Percentiles rank a stretch among this genome's conserved stretches.
Evolutionary conservation across 2,888 invertebrate genomes (phyloP).

Genomic region (Holacanthella duospinosa): DNA sequence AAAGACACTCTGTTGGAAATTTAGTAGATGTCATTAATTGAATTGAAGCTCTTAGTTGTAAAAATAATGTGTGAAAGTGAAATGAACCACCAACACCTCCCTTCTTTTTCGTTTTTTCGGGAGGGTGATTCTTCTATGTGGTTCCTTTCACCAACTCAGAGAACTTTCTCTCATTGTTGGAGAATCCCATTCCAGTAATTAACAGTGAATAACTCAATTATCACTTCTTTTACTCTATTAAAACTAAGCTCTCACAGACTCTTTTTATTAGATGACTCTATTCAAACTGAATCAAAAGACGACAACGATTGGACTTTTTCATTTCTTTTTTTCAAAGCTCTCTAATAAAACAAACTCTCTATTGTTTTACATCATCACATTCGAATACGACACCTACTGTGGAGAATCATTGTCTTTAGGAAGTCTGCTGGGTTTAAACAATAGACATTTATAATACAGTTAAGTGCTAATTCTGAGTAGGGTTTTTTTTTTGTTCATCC

Average conservation of each 20-base stretch:
- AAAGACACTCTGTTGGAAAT: neutral
- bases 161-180: neutral
- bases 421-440: no score
- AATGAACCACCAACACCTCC: conserved; percentile 15
- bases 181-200: conserved; percentile 5
- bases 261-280: neutral
- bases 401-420: no score
- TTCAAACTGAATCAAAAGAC: neutral
- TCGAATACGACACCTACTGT: neutral
- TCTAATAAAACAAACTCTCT: neutral
- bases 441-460: no score
- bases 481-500: no score
- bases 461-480: no score
- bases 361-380: neutral
- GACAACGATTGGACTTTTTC: neutral
- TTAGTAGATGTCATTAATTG: conserved; percentile 16
- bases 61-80: conserved; percentile 24
- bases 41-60: conserved; percentile 20
- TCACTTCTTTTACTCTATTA: conserved; percentile 9
- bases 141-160: neutral
- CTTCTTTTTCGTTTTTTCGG: neutral
- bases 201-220: conserved; percentile 11
- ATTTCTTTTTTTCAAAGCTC: neutral
- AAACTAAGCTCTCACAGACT: neutral
- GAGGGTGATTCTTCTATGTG: neutral